Conservation (phyloP, 2,113 vertebrate species). For the Xenopus borealis region DNA sequence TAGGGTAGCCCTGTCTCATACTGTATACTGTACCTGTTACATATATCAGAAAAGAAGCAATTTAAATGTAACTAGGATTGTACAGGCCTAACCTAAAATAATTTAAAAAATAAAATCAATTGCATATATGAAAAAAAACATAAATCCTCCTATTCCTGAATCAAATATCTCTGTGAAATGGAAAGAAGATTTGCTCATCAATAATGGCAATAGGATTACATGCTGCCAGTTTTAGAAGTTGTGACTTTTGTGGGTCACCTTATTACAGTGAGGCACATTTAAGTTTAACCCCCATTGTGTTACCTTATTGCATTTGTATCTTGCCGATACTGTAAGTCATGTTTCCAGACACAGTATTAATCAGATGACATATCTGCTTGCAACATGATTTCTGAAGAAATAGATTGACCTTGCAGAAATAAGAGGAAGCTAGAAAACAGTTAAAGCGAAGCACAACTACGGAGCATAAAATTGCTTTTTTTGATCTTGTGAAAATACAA, state of each 20-base stretch:
- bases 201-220: no score
- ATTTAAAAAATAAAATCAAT: no score
- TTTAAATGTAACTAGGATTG: no score
- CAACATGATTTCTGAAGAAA: slow-evolving; percentile 34
- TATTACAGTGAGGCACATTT: background rate
- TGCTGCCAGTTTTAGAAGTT: no score
- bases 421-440: slow-evolving; percentile 29
- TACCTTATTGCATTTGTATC: slow-evolving; percentile 9
- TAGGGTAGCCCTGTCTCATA: no score
- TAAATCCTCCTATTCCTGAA: no score
- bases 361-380: slow-evolving; percentile 27
- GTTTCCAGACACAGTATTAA: slow-evolving; percentile 30
- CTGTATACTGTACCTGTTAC: no score
- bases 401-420: slow-evolving; percentile 31
- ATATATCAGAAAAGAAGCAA: no score
- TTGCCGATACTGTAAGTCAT: slow-evolving; percentile 17
- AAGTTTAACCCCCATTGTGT: slow-evolving; percentile 8
- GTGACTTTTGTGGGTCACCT: background rate
- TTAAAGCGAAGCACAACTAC: slow-evolving; percentile 4
- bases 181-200: no score
- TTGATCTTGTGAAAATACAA: slow-evolving; percentile 34
- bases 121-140: no score
- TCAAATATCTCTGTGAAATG: no score
- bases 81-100: no score
- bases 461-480: slow-evolving; percentile 34